Base-by-base conservation (phyloP, 1,140 invertebrate species). In the Hycleus cichorii region DNA sequence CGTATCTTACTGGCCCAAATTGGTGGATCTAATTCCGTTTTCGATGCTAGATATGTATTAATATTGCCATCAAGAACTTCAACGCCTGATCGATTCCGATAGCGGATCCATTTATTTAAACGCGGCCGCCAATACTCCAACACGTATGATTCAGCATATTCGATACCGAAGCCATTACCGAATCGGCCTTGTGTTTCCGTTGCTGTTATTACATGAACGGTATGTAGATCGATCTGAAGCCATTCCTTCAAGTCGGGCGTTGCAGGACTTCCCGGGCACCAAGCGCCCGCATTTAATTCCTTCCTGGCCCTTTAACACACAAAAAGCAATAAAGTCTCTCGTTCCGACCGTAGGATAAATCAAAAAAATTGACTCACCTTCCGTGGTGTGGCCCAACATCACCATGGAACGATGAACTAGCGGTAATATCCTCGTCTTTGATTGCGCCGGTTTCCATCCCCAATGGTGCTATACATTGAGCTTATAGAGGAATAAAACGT, bases 361-460 rank as follows among this genome's bases (percentile, higher is more conserved):
- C 27, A 59, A 49, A 49, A 51, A 53, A 38, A 53, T 18, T 51
- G 48, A 44, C 60, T 80, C 80, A 93, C 92, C 91, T 86, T 68
- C 88, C 90, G 77, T 91, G 92, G 71, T 92, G 88, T 11, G 91
- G 91, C 51, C 91, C 92, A 55, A 93, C 91, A 72, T 90, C 93
- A 70, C 89, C 89, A 68, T 85, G 83, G 76, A 91, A 93, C 44
- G 91, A 91, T 45, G 91, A 93, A 62, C 89, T 92, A 60, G 91
- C 91, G n/a, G 83, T 86, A 62, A 95, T 89, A 72, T 90, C 87
- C 64, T 83, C 80, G 74, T 94, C 88, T 55, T 84, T 83, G 66
- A 95, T 94, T 66, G 82, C 80, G 61, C 90, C 90, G 68, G 87
- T 90, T 78, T 94, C 89, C 90, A 95, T 93, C 56, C 92, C 92